These are phyloP conservation scores for Eudemis profundana DNA, from an alignment of 2,888 invertebrate genomes.

Conservation along the genomic window DNA sequence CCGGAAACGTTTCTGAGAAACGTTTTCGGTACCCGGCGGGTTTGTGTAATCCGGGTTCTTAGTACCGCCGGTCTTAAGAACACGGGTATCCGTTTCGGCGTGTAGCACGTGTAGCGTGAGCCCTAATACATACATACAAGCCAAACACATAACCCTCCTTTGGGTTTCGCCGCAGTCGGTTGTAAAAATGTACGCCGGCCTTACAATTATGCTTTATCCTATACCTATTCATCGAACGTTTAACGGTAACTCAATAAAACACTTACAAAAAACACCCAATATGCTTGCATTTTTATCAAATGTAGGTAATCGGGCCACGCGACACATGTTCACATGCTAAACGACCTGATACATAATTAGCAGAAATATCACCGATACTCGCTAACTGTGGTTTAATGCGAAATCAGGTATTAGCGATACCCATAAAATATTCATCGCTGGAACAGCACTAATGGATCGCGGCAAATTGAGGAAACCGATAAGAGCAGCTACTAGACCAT, in stretches of 20 bases:
- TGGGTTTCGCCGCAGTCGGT: no score
- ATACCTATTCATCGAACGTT: background rate
- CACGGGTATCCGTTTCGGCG: no score
- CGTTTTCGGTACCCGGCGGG: no score
- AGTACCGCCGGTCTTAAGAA: no score
- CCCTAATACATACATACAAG: no score
- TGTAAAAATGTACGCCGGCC: background rate
- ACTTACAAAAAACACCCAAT: slow-evolving; percentile 7
- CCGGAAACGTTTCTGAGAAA: no score
- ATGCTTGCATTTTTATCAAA: slow-evolving; percentile 25
- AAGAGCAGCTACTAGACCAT: slow-evolving; percentile 48
- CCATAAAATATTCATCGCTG: slow-evolving; percentile 38
- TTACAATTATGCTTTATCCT: background rate
- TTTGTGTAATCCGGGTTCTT: no score
- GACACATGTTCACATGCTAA: slow-evolving; percentile 36
- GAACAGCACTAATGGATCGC: slow-evolving; percentile 46
- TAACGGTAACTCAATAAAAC: slow-evolving; percentile 8
- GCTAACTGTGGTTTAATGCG: slow-evolving; percentile 38
- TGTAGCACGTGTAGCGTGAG: no score
- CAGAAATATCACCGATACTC: slow-evolving; percentile 35
- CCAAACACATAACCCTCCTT: no score
- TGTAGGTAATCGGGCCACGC: slow-evolving; percentile 34
- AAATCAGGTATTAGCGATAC: slow-evolving; percentile 37
- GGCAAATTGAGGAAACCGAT: slow-evolving; percentile 48
- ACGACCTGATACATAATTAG: slow-evolving; percentile 41